Base-by-base conservation (phyloP, 2,888 invertebrate species). In the Andrena flavipes region DNA sequence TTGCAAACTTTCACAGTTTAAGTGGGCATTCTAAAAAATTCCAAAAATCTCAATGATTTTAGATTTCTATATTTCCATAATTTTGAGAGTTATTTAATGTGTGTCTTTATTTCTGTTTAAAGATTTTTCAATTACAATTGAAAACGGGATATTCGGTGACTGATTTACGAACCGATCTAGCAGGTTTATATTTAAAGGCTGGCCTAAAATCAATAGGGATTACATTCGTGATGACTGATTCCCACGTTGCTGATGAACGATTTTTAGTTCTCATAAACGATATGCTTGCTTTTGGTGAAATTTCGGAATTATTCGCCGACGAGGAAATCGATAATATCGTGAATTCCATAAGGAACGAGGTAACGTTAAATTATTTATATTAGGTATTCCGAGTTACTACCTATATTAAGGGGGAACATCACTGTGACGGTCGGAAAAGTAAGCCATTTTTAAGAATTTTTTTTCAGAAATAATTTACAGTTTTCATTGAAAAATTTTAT, bases 181-280 rank as follows among this genome's bases (percentile, higher is more conserved):
- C 97, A 20, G 94, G 94, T 2, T 95, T 99, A n/a, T 99, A 99
- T 93, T 93, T 97, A 67, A 99, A 98, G 94, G 96, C 97, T 0
- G 99, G 98, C 0, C 92, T 98, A 56, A 99, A 98, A 94, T 97
- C 96, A 90, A 96, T 98, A 4, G 97, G 97, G 20, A 97, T 96
- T 62, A 96, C 98, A 80, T 99, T 98, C 94, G 94, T 99, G 26
- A 98, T 99, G 97, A 98, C 98, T 0, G 99, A 99, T 93, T 97
- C 98, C 0, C 99, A 99, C 94, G 96, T 99, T 0, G 97, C 98
- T 0, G 97, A 98, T 60, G 99, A 99, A 93, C 96, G 96, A 67
- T 99, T 98, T 94, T 95, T 99, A 48, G 99, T 99, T 3, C 95
- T 98, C 16, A 97, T 99, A 71, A 99, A 99, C 92, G 99, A 99